Evolutionary conservation across 30 jellyfish, hydroid and myxozoan genomes (phyloP).

Genomic region (Chrysaora quinquecirrha): DNA sequence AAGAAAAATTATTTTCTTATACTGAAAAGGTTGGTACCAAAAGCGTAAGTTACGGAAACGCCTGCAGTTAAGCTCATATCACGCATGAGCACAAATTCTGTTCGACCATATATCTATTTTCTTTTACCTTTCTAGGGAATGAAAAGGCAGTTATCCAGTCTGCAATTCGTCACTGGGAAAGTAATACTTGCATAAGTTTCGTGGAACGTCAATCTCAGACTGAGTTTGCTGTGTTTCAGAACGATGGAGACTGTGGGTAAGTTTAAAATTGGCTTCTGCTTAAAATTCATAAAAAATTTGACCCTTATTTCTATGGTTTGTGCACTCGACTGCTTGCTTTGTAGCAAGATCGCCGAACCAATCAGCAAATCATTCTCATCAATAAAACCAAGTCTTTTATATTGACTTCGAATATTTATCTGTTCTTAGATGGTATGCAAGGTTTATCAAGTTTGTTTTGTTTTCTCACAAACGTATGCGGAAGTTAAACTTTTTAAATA

Average conservation of each 20-base stretch:
- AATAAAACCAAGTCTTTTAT: not conserved
- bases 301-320: not conserved
- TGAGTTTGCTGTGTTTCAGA: slow-evolving; percentile 55
- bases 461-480: too few species aligned
- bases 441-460: not conserved
- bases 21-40: too few species aligned
- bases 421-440: not conserved
- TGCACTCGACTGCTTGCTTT: not conserved
- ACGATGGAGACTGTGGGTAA: slow-evolving; percentile 78
- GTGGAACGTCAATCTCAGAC: slow-evolving; percentile 31
- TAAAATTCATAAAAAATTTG: not conserved
- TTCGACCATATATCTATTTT: too few species aligned
- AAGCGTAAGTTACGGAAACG: too few species aligned
- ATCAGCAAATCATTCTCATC: not conserved
- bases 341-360: not conserved
- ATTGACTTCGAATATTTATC: not conserved
- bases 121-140: slow-evolving; percentile 42
- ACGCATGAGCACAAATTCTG: too few species aligned
- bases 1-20: too few species aligned
- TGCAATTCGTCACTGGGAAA: slow-evolving; percentile 75
- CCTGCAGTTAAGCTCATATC: too few species aligned
- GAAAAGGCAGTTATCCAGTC: slow-evolving; percentile 64
- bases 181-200: slow-evolving; percentile 63
- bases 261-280: not conserved
- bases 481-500: too few species aligned